These are phyloP conservation scores for Pygocentrus nattereri DNA, from an alignment of 2,797 vertebrate genomes.

Conservation along the genomic window DNA sequence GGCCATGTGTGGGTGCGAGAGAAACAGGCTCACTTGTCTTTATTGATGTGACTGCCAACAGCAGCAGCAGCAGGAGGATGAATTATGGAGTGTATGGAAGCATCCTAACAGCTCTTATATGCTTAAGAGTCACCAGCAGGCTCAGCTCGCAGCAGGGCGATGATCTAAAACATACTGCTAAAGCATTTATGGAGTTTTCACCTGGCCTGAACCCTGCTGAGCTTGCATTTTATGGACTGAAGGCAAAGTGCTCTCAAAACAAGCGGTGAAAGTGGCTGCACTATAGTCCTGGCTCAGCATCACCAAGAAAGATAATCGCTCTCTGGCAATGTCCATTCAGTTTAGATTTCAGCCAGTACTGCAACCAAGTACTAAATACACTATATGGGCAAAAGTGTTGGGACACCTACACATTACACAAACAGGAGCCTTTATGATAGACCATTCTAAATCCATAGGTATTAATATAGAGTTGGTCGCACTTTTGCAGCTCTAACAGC, in stretches of 20 bases:
- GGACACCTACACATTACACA: no score
- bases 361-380: neutral
- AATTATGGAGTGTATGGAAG: neutral
- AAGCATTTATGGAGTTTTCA: neutral
- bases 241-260: neutral
- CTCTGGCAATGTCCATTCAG: neutral
- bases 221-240: neutral
- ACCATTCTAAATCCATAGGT: no score
- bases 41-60: slow-evolving; percentile 9
- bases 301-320: neutral
- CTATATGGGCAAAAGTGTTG: no score
- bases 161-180: neutral
- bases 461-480: no score
- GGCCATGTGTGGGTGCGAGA: slow-evolving; percentile 5
- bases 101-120: neutral
- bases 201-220: slow-evolving; percentile 1
- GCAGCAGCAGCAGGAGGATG: neutral
- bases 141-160: neutral
- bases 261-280: neutral
- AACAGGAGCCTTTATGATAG: no score
- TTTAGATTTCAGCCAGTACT: neutral
- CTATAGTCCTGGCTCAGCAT: neutral
- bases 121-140: neutral
- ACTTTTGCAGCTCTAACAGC: no score
- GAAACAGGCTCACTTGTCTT: neutral